Conservation (phyloP, 92 coral and sea anemone genomes). For the Umimayanthus chanpuru region DNA sequence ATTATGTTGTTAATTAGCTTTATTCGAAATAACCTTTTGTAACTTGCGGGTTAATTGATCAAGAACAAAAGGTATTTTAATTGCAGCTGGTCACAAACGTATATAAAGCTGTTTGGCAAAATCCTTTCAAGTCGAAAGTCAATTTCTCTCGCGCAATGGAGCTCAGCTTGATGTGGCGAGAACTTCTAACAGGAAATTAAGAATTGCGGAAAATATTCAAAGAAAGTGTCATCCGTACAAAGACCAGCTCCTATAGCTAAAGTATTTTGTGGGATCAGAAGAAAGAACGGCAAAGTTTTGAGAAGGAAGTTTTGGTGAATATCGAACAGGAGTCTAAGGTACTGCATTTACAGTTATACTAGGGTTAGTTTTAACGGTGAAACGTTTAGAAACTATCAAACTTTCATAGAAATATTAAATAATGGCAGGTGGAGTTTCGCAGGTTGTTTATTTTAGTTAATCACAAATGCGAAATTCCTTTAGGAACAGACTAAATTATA, state of each 20-base stretch:
- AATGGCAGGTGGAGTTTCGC: background rate
- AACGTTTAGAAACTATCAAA: background rate
- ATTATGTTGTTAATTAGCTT: background rate
- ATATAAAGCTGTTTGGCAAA: background rate
- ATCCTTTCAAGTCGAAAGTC: background rate
- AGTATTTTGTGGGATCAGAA: background rate
- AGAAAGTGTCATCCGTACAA: background rate
- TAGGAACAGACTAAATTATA: background rate
- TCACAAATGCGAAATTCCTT: background rate
- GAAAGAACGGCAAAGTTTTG: background rate
- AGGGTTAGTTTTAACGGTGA: background rate
- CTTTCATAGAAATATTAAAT: background rate
- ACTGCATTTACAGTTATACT: background rate
- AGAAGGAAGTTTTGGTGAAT: background rate
- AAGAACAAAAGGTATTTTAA: conserved; percentile 15
- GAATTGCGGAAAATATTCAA: background rate
- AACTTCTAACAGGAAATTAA: background rate
- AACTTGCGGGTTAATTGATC: conserved; percentile 6
- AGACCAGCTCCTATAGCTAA: background rate
- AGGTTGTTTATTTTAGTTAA: background rate
- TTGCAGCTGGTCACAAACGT: background rate
- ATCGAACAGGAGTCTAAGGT: background rate
- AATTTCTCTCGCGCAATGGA: background rate
- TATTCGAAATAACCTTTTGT: background rate
- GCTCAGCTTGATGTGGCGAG: background rate